These are phyloP conservation scores for Benthosema pterotum DNA, from an alignment of 2,797 vertebrate species.

Conservation along the genomic window DNA sequence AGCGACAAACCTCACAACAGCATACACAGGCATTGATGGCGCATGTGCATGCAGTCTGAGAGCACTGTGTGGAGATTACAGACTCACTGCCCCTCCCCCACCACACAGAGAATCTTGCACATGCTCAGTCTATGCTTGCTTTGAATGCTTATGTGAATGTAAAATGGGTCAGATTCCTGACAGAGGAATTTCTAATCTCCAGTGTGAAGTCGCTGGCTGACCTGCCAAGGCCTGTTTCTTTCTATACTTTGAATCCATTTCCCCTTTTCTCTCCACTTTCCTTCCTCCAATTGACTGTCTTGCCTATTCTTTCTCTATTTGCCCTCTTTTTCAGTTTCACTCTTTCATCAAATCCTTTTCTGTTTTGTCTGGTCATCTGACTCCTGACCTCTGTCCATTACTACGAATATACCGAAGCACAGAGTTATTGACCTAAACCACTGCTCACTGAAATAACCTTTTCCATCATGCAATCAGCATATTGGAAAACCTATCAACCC, in stretches of 20 bases:
- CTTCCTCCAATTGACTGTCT: constrained; percentile 14
- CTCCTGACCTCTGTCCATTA: neutral
- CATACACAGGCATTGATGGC: constrained; percentile 32
- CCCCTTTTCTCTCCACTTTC: constrained; percentile 22
- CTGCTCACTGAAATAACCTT: too few species aligned
- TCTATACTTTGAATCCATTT: constrained; percentile 36
- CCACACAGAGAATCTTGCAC: constrained; percentile 43
- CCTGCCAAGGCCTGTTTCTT: constrained; percentile 71
- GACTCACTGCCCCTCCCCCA: constrained; percentile 65
- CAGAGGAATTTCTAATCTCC: constrained; percentile 71
- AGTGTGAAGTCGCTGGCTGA: constrained; percentile 64
- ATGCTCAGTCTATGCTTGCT: constrained; percentile 66
- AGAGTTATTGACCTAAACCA: too few species aligned
- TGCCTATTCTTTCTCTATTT: neutral
- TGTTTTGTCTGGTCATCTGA: neutral
- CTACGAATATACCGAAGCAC: neutral
- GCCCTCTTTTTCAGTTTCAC: neutral
- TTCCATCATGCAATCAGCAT: too few species aligned
- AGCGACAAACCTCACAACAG: constrained; percentile 44
- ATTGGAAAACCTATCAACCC: too few species aligned
- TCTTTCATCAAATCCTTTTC: neutral
- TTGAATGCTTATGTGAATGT: constrained; percentile 69
- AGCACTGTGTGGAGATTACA: constrained; percentile 76
- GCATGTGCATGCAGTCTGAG: constrained; percentile 60
- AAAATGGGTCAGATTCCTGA: constrained; percentile 84